Evolutionary conservation across 1,140 invertebrate species (phyloP).

Genomic region (Zaprionus kolodkinae): DNA sequence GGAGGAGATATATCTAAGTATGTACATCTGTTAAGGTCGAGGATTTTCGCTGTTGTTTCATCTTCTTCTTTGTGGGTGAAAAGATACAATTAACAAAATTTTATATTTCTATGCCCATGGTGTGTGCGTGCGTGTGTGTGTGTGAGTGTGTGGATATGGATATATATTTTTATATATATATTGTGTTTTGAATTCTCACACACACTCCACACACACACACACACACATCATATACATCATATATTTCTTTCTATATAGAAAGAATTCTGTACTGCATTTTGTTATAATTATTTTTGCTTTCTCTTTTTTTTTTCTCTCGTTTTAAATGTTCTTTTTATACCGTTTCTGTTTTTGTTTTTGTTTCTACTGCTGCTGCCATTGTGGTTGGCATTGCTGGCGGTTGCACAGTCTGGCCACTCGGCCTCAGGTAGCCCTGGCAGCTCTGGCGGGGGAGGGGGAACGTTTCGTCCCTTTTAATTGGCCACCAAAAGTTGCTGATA

Average conservation of each 20-base stretch:
- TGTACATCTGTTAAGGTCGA: slow-evolving; percentile 28
- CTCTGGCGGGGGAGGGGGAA: background rate
- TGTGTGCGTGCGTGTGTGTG: background rate
- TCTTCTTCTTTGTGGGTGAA: background rate
- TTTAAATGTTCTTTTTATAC: slow-evolving; percentile 7
- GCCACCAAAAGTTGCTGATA: slow-evolving; percentile 83
- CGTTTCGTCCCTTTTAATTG: slow-evolving; percentile 61
- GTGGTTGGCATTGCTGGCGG: background rate
- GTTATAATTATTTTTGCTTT: slow-evolving; percentile 8
- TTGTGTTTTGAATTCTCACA: no score
- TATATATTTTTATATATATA: no score
- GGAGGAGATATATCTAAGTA: slow-evolving; percentile 26
- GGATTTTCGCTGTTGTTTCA: background rate
- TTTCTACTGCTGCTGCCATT: background rate
- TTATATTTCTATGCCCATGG: slow-evolving; percentile 10
- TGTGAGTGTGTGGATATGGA: no score
- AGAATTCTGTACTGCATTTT: background rate
- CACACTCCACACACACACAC: background rate
- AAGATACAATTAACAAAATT: slow-evolving; percentile 23
- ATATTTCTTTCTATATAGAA: background rate
- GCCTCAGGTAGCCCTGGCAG: background rate
- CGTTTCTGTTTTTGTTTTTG: background rate
- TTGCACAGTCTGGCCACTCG: background rate
- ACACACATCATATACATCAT: slow-evolving; percentile 2
- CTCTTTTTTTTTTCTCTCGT: slow-evolving; percentile 2